phyloP scores from a whole-genome alignment of 2,888 invertebrate species.

The Himalopsyche japonica region DNA sequence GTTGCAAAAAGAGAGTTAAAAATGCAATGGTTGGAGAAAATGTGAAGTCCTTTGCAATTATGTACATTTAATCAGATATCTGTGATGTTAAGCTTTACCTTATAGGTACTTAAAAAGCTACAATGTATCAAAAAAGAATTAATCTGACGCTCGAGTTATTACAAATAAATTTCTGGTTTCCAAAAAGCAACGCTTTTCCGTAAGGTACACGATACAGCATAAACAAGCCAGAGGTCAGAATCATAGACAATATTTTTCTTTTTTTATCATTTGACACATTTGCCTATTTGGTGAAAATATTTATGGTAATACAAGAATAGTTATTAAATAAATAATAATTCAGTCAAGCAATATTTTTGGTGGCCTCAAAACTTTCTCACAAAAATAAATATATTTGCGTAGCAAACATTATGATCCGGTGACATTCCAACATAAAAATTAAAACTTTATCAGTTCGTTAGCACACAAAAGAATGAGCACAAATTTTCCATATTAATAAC shows the following conservation, averaged over 20 bases:
- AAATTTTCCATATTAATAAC: not conserved
- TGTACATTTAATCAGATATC: no score
- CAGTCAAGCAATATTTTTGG: not conserved
- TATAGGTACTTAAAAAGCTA: no score
- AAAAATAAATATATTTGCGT: not conserved
- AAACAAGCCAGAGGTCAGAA: not conserved
- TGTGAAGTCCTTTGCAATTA: no score
- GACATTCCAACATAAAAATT: not conserved
- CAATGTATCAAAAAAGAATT: no score
- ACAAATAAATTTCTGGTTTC: no score
- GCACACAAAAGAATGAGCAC: not conserved
- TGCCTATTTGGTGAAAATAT: not conserved
- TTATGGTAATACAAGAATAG: not conserved
- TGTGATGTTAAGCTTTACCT: no score
- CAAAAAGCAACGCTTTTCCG: no score
- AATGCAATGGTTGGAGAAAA: no score
- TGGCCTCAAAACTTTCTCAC: not conserved
- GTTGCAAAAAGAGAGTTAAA: no score
- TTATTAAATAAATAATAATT: not conserved
- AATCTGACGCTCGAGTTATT: no score
- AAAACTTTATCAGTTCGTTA: not conserved
- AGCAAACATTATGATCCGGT: not conserved
- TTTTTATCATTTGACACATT: not conserved
- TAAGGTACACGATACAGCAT: not conserved
- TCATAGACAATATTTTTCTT: not conserved